Evolutionary conservation across 1,140 invertebrate genomes (phyloP), one percentile per base, ranked within the genome.

Genomic region (Chironomus tepperi): DNA sequence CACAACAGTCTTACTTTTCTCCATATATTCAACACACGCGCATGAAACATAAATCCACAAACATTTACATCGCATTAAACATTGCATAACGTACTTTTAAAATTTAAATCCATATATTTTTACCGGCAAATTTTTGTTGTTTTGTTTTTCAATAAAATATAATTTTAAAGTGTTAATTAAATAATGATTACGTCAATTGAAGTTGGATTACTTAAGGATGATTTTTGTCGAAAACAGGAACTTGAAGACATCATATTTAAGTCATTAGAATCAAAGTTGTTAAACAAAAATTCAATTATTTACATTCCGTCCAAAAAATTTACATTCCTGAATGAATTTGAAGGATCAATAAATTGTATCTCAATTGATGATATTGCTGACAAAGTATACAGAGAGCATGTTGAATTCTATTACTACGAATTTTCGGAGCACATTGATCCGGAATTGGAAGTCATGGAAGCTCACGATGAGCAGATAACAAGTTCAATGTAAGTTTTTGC

Each of bases 381-480:
- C n/a, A 70, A 21, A 19, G 9, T 18, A 3, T 16, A 70, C 8
- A 2, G 7, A 19, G 8, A 2, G 2, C 0, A 15, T n/a, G 18
- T 19, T 0, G 9, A 19, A 7, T 70, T 70, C 19, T 70, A 9
- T 10, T 70, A 19, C 12, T 70, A 70, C 19, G 65, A 70, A 19
- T 70, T 70, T 10, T 70, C 65, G 7, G 65, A 70, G 3, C 65
- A 70, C 19, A 7, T 19, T 21, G 87, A 84, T 21, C 81, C 84
- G 9, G 84, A 85, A n/a, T 81, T 84, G n/a, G 87, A 89, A 77
- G 84, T 80, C 42, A 82, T 79, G 57, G 84, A 84, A 42, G 84
- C 84, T 8, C 84, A 87, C 12, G 87, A 87, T 34, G 89, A 91
- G 76, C 86, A 89, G 76, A 82, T 94, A 34, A 34, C 24, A 34